Conservation (phyloP, 2,113 vertebrate species). For the Rhabdornis inornatus region DNA sequence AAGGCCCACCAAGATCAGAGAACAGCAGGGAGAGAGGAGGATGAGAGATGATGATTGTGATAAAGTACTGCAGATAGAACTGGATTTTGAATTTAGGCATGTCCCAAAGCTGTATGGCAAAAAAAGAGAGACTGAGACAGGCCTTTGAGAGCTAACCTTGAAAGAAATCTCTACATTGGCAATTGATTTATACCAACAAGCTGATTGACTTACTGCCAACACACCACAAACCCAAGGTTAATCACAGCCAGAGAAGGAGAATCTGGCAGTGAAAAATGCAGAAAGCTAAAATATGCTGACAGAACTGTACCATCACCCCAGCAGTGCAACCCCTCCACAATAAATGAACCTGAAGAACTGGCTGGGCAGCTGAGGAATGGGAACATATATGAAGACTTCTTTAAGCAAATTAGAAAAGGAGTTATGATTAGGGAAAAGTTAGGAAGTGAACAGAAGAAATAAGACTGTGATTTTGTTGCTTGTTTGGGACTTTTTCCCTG, state of each 20-base stretch:
- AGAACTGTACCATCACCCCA: accelerated
- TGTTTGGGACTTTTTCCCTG: not conserved
- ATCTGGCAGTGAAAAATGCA: not conserved
- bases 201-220: not conserved
- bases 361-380: not conserved
- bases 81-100: not conserved
- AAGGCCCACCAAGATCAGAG: not conserved
- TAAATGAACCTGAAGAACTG: not conserved
- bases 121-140: not conserved
- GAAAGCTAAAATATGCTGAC: not conserved
- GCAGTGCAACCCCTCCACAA: not conserved
- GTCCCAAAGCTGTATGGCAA: not conserved
- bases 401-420: not conserved
- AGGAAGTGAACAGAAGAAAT: not conserved
- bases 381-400: not conserved
- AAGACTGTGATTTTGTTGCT: not conserved
- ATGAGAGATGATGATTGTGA: not conserved
- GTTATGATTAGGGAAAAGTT: not conserved
- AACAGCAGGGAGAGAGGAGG: not conserved
- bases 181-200: not conserved
- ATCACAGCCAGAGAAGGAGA: not conserved
- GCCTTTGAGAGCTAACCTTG: not conserved
- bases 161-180: not conserved
- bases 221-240: not conserved
- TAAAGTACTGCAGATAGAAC: not conserved